Base-by-base conservation (phyloP, 2,888 invertebrate species). In the Beris chalybata region DNA sequence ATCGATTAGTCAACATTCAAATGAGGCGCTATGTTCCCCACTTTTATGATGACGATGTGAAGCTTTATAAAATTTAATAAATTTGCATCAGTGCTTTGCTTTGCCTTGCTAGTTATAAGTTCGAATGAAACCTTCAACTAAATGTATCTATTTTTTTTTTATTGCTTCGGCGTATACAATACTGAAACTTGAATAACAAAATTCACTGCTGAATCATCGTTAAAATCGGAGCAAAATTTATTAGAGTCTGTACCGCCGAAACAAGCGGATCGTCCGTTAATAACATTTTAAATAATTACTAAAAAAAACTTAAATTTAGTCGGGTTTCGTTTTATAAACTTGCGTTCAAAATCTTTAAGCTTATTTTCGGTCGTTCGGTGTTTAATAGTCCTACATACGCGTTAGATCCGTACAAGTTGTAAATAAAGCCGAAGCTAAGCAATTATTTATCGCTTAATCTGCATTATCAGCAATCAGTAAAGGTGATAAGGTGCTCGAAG, bases 1-100 rank as follows among this genome's bases (percentile, higher is more conserved):
- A 61, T 61, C 61, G 61, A 61, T 52, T 61, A 50, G 61, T 61
- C 52, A 50, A 50, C 38, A 61, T 59, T 59, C 13, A 52, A 61
- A 61, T 61, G 22, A 50, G 38, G 38, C 52, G 30, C 43, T 38
- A 9, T 15, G 52, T 5, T 52, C 50, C 47, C 38, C 61, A 61
- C 52, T 32, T 58, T 29, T 45, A 29, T 11, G 15, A 47, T 50
- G 61, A 61, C 61, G 61, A 61, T 50, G 50, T 38, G 15, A 15
- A 61, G 61, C 61, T 61, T 59, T 50, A 59, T 31, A 59, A 48
- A 50, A 9, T 50, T 5, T 30, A 22, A 32, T 11, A 48, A 59
- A 59, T 59, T 61, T 50, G 61, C 61, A 61, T 43, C n/a, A 32
- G 13, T 43, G 29, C 22, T 22, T 50, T 50, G 50, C 61, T 61